phyloP scores from a whole-genome alignment of 2,888 invertebrate genomes.

The Tetropium fuscum region DNA sequence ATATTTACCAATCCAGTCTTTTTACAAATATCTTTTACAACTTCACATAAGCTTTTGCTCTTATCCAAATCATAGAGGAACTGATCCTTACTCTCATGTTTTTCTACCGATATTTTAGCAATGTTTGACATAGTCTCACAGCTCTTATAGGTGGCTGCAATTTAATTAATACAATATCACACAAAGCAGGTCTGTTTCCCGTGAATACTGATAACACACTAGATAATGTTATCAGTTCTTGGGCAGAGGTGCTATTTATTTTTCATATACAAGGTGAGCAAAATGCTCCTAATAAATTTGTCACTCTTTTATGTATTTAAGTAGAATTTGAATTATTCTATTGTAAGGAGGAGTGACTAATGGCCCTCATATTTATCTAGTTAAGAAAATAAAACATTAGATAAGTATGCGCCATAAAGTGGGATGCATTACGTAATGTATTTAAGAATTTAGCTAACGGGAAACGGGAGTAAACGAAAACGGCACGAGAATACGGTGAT shows the following conservation, averaged over 20 bases:
- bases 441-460: too few relatives aligned
- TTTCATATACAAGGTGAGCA: neutral
- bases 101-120: slow-evolving; percentile 57
- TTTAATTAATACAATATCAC: slow-evolving; percentile 6
- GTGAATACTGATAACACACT: slow-evolving; percentile 10
- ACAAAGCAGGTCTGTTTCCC: neutral
- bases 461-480: too few relatives aligned
- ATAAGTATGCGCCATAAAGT: too few relatives aligned
- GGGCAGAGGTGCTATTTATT: slow-evolving; percentile 13
- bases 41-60: slow-evolving; percentile 46
- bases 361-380: too few relatives aligned
- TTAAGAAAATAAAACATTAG: too few relatives aligned
- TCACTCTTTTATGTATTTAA: too few relatives aligned
- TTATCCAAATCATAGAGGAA: slow-evolving; percentile 53
- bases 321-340: neutral
- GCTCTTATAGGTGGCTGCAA: neutral
- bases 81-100: slow-evolving; percentile 48
- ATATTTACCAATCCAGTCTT: slow-evolving; percentile 48
- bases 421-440: too few relatives aligned
- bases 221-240: slow-evolving; percentile 19
- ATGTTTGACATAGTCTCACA: slow-evolving; percentile 43
- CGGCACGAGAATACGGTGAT: too few relatives aligned
- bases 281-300: too few relatives aligned
- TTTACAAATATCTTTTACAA: slow-evolving; percentile 48
- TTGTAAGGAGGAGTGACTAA: too few relatives aligned